Conservation (phyloP, 2,113 vertebrate species). For the Pipra filicauda region DNA sequence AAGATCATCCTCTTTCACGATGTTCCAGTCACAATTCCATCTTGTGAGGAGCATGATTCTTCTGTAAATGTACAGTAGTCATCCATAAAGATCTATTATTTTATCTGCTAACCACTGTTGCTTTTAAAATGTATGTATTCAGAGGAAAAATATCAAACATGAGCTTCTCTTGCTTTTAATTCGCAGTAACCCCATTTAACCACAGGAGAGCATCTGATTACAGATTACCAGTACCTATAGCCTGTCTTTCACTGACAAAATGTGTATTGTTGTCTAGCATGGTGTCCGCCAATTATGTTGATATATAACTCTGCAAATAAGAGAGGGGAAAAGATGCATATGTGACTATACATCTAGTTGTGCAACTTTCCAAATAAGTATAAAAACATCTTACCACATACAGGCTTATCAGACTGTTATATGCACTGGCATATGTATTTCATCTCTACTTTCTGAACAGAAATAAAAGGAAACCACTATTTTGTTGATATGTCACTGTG, state of each 20-base stretch:
- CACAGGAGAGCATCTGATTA: constrained; percentile 30
- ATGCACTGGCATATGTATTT: neutral
- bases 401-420: neutral
- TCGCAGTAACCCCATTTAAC: neutral
- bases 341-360: neutral
- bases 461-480: neutral
- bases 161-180: neutral
- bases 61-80: neutral
- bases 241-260: neutral
- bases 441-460: neutral
- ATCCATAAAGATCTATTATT: rapidly evolving
- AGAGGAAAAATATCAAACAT: neutral
- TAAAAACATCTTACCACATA: neutral
- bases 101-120: neutral
- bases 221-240: neutral
- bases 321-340: rapidly evolving
- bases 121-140: neutral
- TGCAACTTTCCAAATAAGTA: neutral
- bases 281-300: neutral
- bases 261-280: neutral
- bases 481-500: neutral
- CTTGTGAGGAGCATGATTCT: neutral
- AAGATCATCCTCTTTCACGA: neutral
- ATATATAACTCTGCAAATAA: neutral
- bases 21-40: rapidly evolving